phyloP scores from a whole-genome alignment of 2,797 vertebrate species.

The Sebastes diaconus region DNA sequence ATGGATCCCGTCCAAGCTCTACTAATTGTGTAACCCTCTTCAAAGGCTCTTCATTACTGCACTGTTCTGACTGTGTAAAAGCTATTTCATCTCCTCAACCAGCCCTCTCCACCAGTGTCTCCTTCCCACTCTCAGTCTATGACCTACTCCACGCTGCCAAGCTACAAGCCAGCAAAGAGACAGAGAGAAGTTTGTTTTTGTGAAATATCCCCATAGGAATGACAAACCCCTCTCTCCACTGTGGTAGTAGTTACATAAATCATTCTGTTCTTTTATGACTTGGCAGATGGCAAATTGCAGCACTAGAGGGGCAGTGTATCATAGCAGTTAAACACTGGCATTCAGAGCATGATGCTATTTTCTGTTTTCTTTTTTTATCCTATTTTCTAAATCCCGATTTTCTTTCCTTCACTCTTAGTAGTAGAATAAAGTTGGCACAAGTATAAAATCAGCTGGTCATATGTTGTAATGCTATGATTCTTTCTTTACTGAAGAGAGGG shows the following conservation, averaged over 20 bases:
- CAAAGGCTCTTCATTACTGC: slow-evolving; percentile 58
- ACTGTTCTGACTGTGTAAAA: slow-evolving; percentile 56
- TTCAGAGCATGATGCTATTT: slow-evolving; percentile 19
- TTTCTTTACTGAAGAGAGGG: background rate
- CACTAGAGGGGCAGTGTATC: slow-evolving; percentile 33
- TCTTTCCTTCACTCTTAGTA: background rate
- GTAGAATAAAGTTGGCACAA: background rate
- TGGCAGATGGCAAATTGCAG: slow-evolving; percentile 69
- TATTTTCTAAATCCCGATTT: background rate
- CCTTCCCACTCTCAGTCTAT: slow-evolving; percentile 56
- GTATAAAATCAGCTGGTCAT: slow-evolving; percentile 3
- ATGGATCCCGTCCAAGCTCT: slow-evolving; percentile 42
- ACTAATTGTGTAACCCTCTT: slow-evolving; percentile 62
- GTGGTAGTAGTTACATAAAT: slow-evolving; percentile 50
- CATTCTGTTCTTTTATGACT: slow-evolving; percentile 52
- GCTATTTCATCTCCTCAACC: slow-evolving; percentile 63
- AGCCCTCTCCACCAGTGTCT: slow-evolving; percentile 51
- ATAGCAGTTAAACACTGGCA: slow-evolving; percentile 23
- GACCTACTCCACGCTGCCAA: slow-evolving; percentile 42
- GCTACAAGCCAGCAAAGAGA: slow-evolving; percentile 34
- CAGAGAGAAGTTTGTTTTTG: slow-evolving; percentile 44
- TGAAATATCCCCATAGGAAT: slow-evolving; percentile 37
- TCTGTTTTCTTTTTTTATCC: background rate
- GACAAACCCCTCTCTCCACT: slow-evolving; percentile 23
- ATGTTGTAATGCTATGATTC: background rate